These are phyloP conservation scores for Hylaeus volcanicus DNA, from an alignment of 1,140 invertebrate species.

Conservation along the genomic window DNA sequence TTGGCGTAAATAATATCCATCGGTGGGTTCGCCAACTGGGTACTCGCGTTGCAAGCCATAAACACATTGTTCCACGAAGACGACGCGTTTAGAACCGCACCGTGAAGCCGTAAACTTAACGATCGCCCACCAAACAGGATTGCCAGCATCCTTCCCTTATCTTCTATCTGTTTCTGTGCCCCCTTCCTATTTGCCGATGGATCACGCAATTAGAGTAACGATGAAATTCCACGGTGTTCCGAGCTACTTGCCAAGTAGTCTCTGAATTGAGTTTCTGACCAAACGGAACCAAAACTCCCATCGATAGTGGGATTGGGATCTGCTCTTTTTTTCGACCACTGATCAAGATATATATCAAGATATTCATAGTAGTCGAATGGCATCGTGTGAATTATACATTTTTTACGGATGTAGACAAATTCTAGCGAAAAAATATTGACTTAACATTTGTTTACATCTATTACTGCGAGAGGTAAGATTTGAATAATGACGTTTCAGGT, in stretches of 20 bases:
- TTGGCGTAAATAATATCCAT: conserved; percentile 51
- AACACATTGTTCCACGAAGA: conserved; percentile 40
- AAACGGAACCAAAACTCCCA: no score
- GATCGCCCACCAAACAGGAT: conserved; percentile 31
- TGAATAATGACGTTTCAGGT: no score
- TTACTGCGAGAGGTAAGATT: no score
- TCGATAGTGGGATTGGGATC: no score
- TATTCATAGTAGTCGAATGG: no score
- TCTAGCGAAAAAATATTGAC: no score
- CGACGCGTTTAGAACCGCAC: conserved; percentile 30
- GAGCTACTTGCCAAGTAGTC: no score
- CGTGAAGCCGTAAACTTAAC: conserved; percentile 38
- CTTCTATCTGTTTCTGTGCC: conserved; percentile 8
- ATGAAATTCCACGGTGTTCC: not conserved
- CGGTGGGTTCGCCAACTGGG: conserved; percentile 13
- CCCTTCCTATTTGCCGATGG: not conserved
- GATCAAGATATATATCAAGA: no score
- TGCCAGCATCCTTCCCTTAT: conserved; percentile 12
- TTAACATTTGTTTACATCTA: no score
- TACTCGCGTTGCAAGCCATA: conserved; percentile 28
- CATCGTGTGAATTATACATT: no score
- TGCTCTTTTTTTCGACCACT: no score
- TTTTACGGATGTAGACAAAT: no score
- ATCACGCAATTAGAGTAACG: conserved; percentile 17
- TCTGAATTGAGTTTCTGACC: not conserved